These are phyloP conservation scores for Drosophila kokeensis DNA, from an alignment of 2,888 invertebrate genomes.

Conservation along the genomic window DNA sequence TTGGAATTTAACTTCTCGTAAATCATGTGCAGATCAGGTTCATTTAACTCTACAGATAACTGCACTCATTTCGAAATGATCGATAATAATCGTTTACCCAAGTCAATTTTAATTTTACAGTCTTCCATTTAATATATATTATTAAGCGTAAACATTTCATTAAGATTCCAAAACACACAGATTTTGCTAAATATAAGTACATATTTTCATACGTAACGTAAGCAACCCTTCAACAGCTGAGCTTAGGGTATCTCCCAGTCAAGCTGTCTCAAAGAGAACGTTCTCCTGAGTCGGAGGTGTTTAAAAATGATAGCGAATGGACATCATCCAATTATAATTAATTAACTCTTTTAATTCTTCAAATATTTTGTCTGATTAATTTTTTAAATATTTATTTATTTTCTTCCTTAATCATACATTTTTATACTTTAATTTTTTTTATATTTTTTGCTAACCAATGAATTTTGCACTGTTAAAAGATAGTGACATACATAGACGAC, in stretches of 20 bases:
- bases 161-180: too few relatives aligned
- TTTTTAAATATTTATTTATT: neutral
- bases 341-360: neutral
- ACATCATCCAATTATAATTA: neutral
- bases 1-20: neutral
- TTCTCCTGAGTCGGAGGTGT: neutral
- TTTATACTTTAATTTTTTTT: neutral
- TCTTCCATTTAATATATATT: neutral
- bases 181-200: too few relatives aligned
- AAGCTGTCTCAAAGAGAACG: neutral
- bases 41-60: too few relatives aligned
- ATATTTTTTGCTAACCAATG: neutral
- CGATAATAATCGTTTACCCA: neutral
- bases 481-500: neutral
- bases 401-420: neutral
- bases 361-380: neutral
- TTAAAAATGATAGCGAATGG: neutral
- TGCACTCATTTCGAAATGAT: neutral
- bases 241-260: too few relatives aligned
- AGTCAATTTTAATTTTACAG: neutral
- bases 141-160: too few relatives aligned
- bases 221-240: neutral
- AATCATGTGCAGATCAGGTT: neutral
- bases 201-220: too few relatives aligned
- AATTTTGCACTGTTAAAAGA: neutral